phyloP scores from a whole-genome alignment of 1,140 invertebrate genomes.

The Leptinotarsa defecta region DNA sequence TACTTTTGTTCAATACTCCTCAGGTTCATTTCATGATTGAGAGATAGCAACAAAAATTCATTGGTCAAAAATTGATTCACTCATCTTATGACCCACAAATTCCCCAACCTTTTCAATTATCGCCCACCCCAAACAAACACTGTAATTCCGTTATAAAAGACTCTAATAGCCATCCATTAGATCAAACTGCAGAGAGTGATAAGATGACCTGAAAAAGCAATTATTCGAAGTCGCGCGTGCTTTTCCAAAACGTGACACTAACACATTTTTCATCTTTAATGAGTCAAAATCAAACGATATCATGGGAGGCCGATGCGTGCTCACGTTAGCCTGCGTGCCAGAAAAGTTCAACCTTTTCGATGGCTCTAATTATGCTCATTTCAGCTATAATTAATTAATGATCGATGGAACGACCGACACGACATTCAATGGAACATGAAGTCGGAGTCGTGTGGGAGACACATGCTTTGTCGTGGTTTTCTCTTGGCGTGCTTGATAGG shows the following conservation, averaged over 20 bases:
- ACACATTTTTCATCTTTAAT: constrained; percentile 28
- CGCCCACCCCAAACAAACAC: not conserved
- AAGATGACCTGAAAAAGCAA: constrained; percentile 22
- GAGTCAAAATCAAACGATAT: constrained; percentile 22
- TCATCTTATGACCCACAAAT: too few species aligned
- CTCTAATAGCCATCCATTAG: not conserved
- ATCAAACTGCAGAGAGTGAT: not conserved
- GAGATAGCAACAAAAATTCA: too few species aligned
- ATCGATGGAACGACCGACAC: constrained; percentile 12
- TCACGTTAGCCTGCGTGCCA: constrained; percentile 21
- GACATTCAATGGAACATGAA: not conserved
- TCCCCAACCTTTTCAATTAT: not conserved
- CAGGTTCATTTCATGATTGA: too few species aligned
- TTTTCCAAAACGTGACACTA: constrained; percentile 15
- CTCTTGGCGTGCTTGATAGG: too few species aligned
- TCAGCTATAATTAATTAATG: constrained; percentile 21
- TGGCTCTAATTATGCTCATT: constrained; percentile 26
- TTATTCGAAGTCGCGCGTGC: not conserved
- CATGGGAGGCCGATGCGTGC: constrained; percentile 11
- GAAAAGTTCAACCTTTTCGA: constrained; percentile 22
- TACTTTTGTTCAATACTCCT: too few species aligned
- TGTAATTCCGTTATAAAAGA: not conserved
- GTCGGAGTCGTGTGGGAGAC: too few species aligned
- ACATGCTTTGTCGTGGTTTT: too few species aligned
- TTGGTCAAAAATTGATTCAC: too few species aligned